A percentile compares a stretch with the other conserved stretches of the same genome.
These are phyloP conservation scores for Meleagris gallopavo DNA, from an alignment of 2,113 vertebrate genomes.

Conservation along the genomic window DNA sequence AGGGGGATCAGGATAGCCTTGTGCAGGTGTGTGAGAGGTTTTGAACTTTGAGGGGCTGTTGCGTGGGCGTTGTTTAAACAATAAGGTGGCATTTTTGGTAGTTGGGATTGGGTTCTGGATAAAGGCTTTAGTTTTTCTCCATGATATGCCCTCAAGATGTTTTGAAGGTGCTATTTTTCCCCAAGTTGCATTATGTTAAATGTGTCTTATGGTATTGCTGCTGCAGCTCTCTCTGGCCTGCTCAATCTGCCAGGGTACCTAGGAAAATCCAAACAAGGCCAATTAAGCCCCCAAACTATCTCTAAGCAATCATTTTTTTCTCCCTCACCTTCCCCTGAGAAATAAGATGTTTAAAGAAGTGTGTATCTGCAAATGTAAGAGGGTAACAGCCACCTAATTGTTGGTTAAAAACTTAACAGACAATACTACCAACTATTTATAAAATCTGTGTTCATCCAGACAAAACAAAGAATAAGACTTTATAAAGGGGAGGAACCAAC, in stretches of 20 bases:
- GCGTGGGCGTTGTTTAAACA: fast-evolving
- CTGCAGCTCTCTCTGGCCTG: no score
- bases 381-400: not conserved
- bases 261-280: not conserved
- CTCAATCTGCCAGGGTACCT: no score
- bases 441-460: not conserved
- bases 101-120: fast-evolving
- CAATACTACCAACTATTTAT: fast-evolving
- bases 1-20: fast-evolving
- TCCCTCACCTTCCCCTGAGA: fast-evolving
- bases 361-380: not conserved
- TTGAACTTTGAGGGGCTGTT: fast-evolving
- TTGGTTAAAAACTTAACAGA: not conserved
- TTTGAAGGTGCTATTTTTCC: fast-evolving
- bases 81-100: fast-evolving
- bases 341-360: fast-evolving
- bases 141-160: fast-evolving
- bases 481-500: not conserved
- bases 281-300: not conserved
- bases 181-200: not conserved
- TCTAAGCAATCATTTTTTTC: not conserved
- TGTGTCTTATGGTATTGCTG: not conserved
- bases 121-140: fast-evolving
- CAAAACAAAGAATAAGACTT: not conserved
- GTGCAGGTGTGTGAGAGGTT: fast-evolving